Conservation (phyloP, 2,888 invertebrate genomes). For the Tanytarsus gracilentus region DNA sequence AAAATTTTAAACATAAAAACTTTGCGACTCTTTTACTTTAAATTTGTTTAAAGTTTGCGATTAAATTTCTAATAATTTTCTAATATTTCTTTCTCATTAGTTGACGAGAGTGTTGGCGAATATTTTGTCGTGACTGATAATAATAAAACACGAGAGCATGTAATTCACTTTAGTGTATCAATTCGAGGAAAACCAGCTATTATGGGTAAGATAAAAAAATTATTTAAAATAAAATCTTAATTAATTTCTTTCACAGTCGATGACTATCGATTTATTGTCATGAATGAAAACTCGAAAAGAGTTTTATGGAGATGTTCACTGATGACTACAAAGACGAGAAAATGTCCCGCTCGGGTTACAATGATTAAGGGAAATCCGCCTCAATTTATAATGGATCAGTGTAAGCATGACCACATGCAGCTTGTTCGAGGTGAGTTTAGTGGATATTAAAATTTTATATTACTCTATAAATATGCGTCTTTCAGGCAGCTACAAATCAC, state of each 20-base stretch:
- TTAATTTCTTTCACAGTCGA: conserved; percentile 5
- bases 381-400: conserved; percentile 42
- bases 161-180: conserved; percentile 39
- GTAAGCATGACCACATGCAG: conserved; percentile 42
- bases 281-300: conserved; percentile 44
- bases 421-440: conserved; percentile 42
- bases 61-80: background rate
- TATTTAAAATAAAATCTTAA: background rate
- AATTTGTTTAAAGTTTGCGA: background rate
- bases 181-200: conserved; percentile 43
- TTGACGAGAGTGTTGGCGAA: conserved; percentile 9
- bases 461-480: background rate
- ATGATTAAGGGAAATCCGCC: conserved; percentile 43
- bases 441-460: background rate
- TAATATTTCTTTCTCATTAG: background rate
- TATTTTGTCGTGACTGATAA: conserved; percentile 6
- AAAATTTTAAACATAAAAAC: background rate
- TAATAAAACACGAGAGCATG: conserved; percentile 1
- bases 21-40: background rate
- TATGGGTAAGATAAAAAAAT: conserved; percentile 37
- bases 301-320: conserved; percentile 43
- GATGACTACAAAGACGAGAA: conserved; percentile 43
- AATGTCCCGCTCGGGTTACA: conserved; percentile 43
- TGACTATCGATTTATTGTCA: conserved; percentile 42
- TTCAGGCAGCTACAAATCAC: conserved; percentile 21